A percentile compares a stretch with the other conserved stretches of the same genome.
These are phyloP conservation scores for Poeciliopsis retropinna DNA, from an alignment of 2,113 vertebrate species.

Conservation along the genomic window DNA sequence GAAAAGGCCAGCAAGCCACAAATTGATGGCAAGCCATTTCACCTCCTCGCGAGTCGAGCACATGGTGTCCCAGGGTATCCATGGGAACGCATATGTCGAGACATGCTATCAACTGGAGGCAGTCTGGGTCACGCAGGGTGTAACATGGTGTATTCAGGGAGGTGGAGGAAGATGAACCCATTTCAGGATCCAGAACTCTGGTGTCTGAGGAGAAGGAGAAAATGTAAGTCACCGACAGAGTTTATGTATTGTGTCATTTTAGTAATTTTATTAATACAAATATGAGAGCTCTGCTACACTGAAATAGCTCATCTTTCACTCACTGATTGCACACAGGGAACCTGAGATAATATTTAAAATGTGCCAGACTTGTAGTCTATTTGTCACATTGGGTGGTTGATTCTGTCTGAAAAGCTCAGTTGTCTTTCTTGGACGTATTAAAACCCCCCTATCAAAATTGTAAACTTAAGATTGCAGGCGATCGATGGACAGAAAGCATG, in stretches of 20 bases:
- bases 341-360: background rate
- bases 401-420: background rate
- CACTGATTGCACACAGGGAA: background rate
- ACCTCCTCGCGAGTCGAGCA: constrained; percentile 34
- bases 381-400: background rate
- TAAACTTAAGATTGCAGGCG: no score
- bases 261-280: background rate
- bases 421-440: background rate
- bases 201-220: background rate
- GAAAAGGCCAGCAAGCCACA: constrained; percentile 42
- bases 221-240: background rate
- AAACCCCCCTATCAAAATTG: no score
- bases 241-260: background rate
- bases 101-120: constrained; percentile 10
- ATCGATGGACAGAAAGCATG: no score
- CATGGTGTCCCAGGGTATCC: constrained; percentile 24
- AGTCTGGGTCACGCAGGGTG: constrained; percentile 9
- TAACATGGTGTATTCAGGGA: background rate
- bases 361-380: background rate
- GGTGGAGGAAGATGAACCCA: constrained; percentile 3
- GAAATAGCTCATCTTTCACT: background rate
- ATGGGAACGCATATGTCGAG: constrained; percentile 44
- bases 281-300: background rate
- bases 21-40: constrained; percentile 54
- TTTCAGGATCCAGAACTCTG: background rate